Evolutionary conservation across 2,113 vertebrate species (phyloP).

Genomic region (Psittacula cyanocephala): DNA sequence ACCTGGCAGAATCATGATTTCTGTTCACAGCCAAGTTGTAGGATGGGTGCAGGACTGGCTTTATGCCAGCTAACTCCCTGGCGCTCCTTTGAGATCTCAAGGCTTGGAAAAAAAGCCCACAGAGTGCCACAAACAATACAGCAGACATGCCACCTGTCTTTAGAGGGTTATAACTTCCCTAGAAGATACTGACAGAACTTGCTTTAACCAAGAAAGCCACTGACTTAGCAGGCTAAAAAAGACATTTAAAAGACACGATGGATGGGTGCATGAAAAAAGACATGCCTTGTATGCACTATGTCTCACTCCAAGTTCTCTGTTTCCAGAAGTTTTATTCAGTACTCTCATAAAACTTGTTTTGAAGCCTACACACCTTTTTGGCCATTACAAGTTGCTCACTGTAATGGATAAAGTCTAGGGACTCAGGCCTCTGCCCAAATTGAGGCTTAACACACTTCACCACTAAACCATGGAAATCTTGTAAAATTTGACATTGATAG

Average conservation of each 20-base stretch:
- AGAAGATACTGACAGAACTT: not conserved
- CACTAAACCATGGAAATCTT: not conserved
- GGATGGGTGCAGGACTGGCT: not conserved
- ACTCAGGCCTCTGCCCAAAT: not conserved
- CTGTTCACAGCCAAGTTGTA: not conserved
- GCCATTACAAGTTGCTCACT: not conserved
- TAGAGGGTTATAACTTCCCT: not conserved
- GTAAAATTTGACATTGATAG: not conserved
- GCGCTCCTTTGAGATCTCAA: not conserved
- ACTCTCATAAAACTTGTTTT: not conserved
- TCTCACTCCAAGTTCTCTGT: not conserved
- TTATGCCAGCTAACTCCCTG: not conserved
- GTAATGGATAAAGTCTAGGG: not conserved
- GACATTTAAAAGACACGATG: not conserved
- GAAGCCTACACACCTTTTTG: not conserved
- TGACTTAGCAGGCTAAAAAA: fast-evolving
- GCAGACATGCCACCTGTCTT: not conserved
- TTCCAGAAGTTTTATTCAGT: not conserved
- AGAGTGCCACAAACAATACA: not conserved
- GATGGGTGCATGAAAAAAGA: not conserved
- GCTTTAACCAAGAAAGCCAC: not conserved
- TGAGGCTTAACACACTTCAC: not conserved
- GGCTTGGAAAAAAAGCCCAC: not conserved
- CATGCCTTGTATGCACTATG: not conserved
- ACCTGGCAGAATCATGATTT: not conserved